Percentiles rank a stretch among this genome's conserved stretches.
These are phyloP conservation scores for Cossypha heuglini DNA, from an alignment of 2,797 vertebrate species.

Conservation along the genomic window DNA sequence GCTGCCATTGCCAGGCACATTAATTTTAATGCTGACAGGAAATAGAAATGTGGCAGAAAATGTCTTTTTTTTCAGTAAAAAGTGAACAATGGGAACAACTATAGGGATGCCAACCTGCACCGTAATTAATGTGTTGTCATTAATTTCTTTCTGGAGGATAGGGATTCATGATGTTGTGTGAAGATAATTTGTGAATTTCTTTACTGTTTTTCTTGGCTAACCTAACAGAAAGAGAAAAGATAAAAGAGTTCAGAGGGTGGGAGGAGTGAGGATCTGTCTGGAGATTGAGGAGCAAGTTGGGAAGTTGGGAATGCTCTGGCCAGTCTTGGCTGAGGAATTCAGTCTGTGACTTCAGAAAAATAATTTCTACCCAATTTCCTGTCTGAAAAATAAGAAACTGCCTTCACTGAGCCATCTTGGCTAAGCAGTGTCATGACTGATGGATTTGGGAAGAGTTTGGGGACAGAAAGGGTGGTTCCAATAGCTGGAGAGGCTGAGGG, in stretches of 20 bases:
- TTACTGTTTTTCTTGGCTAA: not conserved
- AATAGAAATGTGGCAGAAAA: not conserved
- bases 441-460: not conserved
- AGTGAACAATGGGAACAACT: not conserved
- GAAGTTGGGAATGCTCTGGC: not conserved
- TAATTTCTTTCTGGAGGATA: not conserved
- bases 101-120: not conserved
- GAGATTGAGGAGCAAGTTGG: not conserved
- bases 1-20: not conserved
- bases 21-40: not conserved
- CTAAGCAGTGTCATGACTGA: not conserved
- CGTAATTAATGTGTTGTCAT: not conserved
- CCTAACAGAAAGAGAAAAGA: not conserved
- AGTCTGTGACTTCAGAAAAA: not conserved
- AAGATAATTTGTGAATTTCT: not conserved
- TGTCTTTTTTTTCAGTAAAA: not conserved
- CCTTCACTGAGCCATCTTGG: not conserved
- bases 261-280: not conserved
- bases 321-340: not conserved
- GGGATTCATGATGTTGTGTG: not conserved
- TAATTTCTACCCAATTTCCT: not conserved
- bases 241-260: not conserved
- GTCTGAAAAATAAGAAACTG: not conserved
- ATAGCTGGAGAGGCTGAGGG: not conserved
- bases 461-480: not conserved